Base-by-base conservation (phyloP, 2,888 invertebrate species). In the Lepas anatifera region DNA sequence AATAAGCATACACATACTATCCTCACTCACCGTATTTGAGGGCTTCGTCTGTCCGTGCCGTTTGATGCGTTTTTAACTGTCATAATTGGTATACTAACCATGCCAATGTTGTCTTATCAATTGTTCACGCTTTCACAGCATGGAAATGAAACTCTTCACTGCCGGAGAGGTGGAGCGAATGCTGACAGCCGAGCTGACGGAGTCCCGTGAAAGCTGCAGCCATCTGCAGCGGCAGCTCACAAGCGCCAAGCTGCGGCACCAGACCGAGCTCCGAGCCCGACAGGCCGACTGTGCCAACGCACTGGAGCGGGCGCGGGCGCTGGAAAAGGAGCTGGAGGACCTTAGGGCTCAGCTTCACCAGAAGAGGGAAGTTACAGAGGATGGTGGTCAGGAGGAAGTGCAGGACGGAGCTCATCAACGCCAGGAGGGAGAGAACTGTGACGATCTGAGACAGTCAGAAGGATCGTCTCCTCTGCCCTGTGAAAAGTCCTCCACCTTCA, bases 161-260 rank as follows among this genome's bases (percentile, higher is more conserved):
- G n/a, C 39, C 37, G 64, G 64, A 2, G 64, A 64, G 39, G 64
- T 64, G 39, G 64, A 64, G 64, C 6, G n/a, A 39, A 64, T 64
- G 64, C 39, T 64, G 64, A 64, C 37, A 37, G 6, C 39, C 11
- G 64, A 64, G 13, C 39, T 64, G 25, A 25, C 64, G 11, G 64
- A 64, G 39, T n/a, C n/a, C 13, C 64, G 39, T 25, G 64, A 64
- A 39, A 37, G 64, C 25, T 39, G 64, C 39, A 6, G 37, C 13
- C 35, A 37, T 25, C 39, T 64, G 25, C 64, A 39, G 64, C 64
- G 64, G 3, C 64, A 64, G 39, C 64, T 64, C 11, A 64, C 6
- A 37, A 39, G 39, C 39, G 25, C 25, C 22, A 22, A 27, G 25
- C 39, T 64, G 39, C n/a, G 13, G 39, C 64, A 39, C 35, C 64